phyloP scores from a whole-genome alignment of 2,113 vertebrate species.

The Abramis brama region DNA sequence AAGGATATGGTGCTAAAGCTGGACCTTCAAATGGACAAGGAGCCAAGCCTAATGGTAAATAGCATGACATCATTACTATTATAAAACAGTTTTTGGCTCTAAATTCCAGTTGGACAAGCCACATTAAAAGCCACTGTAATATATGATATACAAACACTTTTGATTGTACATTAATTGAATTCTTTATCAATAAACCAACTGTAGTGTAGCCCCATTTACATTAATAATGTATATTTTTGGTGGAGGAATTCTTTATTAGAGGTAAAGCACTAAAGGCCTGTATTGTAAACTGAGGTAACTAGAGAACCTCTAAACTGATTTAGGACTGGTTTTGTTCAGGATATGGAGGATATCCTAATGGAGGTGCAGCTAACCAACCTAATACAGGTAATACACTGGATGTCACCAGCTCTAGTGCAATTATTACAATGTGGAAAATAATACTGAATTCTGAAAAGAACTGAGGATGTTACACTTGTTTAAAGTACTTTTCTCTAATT shows the following conservation, averaged over 20 bases:
- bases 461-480: too few species aligned
- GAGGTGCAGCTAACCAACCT: slow-evolving; percentile 8
- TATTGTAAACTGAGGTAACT: neutral
- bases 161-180: neutral
- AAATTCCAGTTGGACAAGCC: neutral
- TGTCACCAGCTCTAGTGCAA: neutral
- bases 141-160: neutral
- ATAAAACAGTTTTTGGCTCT: neutral
- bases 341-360: slow-evolving; percentile 37
- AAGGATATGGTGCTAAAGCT: neutral
- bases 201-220: neutral
- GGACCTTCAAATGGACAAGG: neutral
- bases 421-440: too few species aligned
- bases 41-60: slow-evolving; percentile 2
- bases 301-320: neutral
- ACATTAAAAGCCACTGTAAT: neutral
- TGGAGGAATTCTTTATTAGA: neutral
- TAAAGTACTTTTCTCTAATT: neutral
- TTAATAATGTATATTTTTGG: neutral
- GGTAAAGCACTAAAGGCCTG: neutral
- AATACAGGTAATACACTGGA: slow-evolving; percentile 14
- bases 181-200: neutral
- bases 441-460: too few species aligned
- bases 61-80: neutral
- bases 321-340: slow-evolving; percentile 25